These are phyloP conservation scores for Drosophila prosaltans DNA, from an alignment of 1,140 invertebrate species.

Conservation along the genomic window DNA sequence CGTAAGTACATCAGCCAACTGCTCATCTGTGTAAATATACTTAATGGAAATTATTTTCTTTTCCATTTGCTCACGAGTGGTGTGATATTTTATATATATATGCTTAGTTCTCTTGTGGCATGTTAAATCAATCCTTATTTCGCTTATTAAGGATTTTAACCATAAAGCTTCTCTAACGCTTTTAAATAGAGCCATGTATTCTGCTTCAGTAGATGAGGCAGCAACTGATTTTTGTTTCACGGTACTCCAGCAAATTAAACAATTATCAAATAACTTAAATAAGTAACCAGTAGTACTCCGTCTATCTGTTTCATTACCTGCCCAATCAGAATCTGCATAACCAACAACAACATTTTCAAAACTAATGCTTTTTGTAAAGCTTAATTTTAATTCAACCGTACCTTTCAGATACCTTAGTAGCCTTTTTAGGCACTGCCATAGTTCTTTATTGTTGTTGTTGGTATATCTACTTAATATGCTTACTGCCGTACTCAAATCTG, in stretches of 20 bases:
- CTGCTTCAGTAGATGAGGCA: constrained; percentile 4
- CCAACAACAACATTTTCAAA: background rate
- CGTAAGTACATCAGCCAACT: too few species aligned
- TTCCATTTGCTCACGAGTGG: background rate
- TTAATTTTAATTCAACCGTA: background rate
- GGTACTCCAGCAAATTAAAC: background rate
- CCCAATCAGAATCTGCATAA: constrained; percentile 13
- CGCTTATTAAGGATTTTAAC: background rate
- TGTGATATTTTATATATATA: constrained; percentile 4
- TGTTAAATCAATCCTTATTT: background rate
- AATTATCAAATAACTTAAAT: constrained; percentile 3
- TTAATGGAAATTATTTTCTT: background rate
- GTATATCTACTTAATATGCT: too few species aligned
- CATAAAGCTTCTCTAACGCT: constrained; percentile 5
- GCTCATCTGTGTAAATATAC: too few species aligned
- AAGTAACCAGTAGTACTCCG: constrained; percentile 5
- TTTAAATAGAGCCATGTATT: constrained; percentile 4
- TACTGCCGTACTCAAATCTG: too few species aligned
- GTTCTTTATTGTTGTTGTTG: background rate
- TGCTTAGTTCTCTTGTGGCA: constrained; percentile 1
- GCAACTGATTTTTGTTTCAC: background rate
- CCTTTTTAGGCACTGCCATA: constrained; percentile 1
- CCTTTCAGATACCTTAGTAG: too few species aligned
- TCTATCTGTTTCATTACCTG: constrained; percentile 2
- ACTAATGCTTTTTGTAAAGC: background rate